phyloP scores from a whole-genome alignment of 1,140 invertebrate species.

The Phymorhynchus buccinoides region DNA sequence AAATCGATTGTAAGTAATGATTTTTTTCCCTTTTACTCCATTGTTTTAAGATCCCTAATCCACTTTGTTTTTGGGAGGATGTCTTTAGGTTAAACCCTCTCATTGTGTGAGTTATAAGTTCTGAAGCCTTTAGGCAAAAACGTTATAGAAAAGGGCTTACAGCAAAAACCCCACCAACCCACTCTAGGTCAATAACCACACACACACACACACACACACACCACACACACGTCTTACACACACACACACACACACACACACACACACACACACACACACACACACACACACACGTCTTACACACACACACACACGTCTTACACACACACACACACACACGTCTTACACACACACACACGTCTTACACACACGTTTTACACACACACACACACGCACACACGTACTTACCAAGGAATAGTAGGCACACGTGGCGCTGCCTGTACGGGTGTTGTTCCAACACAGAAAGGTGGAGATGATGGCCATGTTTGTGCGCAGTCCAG shows the following conservation, averaged over 20 bases:
- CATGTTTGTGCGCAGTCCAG: slow-evolving; percentile 37
- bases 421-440: slow-evolving; percentile 56
- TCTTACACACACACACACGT: neutral
- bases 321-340: neutral
- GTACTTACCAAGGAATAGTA: slow-evolving; percentile 59
- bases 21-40: no score
- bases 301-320: neutral
- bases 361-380: neutral
- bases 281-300: neutral
- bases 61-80: no score
- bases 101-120: no score
- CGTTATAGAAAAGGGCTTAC: no score
- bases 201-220: slow-evolving; percentile 28
- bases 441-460: slow-evolving; percentile 58
- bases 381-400: neutral
- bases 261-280: neutral
- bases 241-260: neutral
- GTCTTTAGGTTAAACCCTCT: no score
- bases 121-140: no score
- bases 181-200: no score
- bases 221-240: neutral
- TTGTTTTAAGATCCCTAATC: no score
- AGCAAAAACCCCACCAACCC: no score
- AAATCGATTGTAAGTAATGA: no score
- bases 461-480: slow-evolving; percentile 58